Evolutionary conservation across 2,888 invertebrate species (phyloP).

Genomic region (Caenorhabditis uteleia): DNA sequence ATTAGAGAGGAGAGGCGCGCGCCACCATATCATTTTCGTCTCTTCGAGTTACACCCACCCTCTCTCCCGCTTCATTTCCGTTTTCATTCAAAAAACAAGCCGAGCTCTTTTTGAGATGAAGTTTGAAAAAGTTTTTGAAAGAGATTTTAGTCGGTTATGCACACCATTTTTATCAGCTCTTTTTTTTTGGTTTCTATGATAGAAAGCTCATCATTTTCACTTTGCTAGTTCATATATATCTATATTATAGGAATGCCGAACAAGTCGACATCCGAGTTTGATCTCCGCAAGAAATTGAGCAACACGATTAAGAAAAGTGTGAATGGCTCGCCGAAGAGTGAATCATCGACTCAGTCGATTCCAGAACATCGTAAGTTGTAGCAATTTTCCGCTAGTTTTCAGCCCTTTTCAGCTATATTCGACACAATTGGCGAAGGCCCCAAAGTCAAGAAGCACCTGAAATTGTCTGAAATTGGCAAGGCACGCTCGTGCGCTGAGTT

Average conservation of each 20-base stretch:
- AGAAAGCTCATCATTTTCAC: neutral
- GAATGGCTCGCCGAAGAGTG: conserved; percentile 26
- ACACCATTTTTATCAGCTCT: too few species aligned
- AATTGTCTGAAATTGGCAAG: conserved; percentile 43
- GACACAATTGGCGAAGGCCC: conserved; percentile 47
- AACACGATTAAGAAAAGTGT: conserved; percentile 21
- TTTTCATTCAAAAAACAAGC: too few species aligned
- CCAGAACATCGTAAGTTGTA: conserved; percentile 32
- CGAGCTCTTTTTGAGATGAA: too few species aligned
- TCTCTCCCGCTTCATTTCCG: too few species aligned
- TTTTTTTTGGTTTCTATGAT: too few species aligned
- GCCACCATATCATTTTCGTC: too few species aligned
- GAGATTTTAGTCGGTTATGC: too few species aligned
- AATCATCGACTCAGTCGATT: conserved; percentile 33
- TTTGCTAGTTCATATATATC: neutral
- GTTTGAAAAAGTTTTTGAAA: too few species aligned
- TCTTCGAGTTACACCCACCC: too few species aligned
- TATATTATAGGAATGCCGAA: conserved; percentile 29
- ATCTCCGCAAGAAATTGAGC: conserved; percentile 36
- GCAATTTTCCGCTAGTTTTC: neutral
- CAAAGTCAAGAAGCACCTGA: conserved; percentile 38
- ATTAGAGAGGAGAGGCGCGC: too few species aligned
- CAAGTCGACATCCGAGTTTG: conserved; percentile 42
- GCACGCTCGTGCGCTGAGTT: conserved; percentile 45
- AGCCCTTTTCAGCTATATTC: conserved; percentile 30